phyloP scores from a whole-genome alignment of 2,113 vertebrate species.

The Terrapene triunguis region DNA sequence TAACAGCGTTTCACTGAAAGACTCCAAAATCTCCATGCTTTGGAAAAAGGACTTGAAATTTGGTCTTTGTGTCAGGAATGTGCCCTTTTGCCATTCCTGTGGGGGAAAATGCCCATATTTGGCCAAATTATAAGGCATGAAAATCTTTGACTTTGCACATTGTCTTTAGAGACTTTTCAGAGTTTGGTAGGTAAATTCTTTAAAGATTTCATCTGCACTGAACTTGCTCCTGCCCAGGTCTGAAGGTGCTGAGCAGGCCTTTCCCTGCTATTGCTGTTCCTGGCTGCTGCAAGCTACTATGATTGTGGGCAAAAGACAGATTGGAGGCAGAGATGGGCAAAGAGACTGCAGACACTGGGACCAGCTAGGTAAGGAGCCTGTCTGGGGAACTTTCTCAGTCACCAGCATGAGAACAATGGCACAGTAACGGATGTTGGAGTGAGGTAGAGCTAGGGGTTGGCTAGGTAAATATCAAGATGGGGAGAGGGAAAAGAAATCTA shows the following conservation, averaged over 20 bases:
- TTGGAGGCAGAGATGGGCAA: accelerated
- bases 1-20: accelerated
- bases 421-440: not conserved
- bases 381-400: not conserved
- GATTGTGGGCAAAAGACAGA: accelerated
- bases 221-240: not conserved
- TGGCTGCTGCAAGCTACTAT: not conserved
- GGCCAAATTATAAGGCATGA: not conserved
- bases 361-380: not conserved
- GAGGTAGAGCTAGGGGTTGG: not conserved
- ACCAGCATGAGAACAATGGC: not conserved
- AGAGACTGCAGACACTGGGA: not conserved
- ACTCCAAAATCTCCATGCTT: not conserved
- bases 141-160: not conserved
- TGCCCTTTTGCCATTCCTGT: not conserved
- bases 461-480: not conserved
- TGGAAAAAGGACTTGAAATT: not conserved
- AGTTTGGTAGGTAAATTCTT: not conserved
- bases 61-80: not conserved
- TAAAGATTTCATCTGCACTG: not conserved
- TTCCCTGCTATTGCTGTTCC: not conserved
- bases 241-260: not conserved
- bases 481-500: not conserved
- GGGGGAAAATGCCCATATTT: not conserved
- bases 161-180: not conserved